Base-by-base conservation (phyloP, 2,113 vertebrate genomes). In the Ciconia maguari region DNA sequence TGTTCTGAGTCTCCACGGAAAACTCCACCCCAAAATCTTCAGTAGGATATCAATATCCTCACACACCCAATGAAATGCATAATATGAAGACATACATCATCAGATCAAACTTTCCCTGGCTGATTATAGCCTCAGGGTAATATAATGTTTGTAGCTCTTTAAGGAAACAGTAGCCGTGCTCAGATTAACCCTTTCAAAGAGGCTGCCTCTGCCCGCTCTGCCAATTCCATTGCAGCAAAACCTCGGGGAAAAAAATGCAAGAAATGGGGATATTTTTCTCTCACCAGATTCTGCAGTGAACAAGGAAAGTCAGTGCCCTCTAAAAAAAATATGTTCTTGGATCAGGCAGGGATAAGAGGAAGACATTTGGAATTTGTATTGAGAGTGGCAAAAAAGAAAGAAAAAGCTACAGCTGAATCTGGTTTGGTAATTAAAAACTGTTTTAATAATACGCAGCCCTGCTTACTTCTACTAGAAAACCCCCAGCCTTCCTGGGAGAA, bases 51-150 rank as follows among this genome's bases (percentile, higher is more conserved):
- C 94, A 96, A 83, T 93, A 94, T 88, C 93, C 68, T 87, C 91
- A 52, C 70, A 66, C 66, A 34, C 87, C 94, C 96, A 96, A 97
- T 96, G 95, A 96, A 97, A 95, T 41, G 68, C 78, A 79, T 75
- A 85, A 83, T 95, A 97, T 94, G 95, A 97, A 96, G 95, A 97
- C 94, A 96, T 97, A 97, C 94, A 96, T 97, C 94, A 95, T 96
- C 94, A 91, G 89, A 97, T 97, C 97, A 97, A 97, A 97, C 97
- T 96, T 95, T 96, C 94, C 87, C 86, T 96, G 94, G 94, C 93
- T 95, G 93, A 95, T 95, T 96, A 91, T 90, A 96, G 95, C 95
- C 94, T 94, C 72, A 19, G 94, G 94, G 93, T 90, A 96, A 94
- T 94, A 95, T 89, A 95, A 92, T 96, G 95, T 95, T 95, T 96